Conservation (phyloP, 2,888 invertebrate species). For the Melanostoma scalare region DNA sequence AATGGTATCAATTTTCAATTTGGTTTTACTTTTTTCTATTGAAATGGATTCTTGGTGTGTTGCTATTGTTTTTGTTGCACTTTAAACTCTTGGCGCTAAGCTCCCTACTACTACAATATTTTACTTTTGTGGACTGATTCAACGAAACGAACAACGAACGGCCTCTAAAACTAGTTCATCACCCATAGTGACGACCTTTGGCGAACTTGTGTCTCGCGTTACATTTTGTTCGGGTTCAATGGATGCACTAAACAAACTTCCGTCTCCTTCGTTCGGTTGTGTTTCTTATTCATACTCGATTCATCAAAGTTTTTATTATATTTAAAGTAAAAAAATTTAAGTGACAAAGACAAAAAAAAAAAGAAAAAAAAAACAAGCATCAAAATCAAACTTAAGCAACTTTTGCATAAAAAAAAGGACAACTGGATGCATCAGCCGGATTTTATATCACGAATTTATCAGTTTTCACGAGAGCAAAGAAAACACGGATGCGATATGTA, state of each 20-base stretch:
- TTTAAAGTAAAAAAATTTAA: too few relatives aligned
- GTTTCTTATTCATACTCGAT: constrained; percentile 13
- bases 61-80: constrained; percentile 51
- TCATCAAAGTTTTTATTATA: not conserved
- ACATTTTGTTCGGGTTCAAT: constrained; percentile 35
- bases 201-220: constrained; percentile 58
- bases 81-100: constrained; percentile 29
- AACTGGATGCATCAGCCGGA: constrained; percentile 70
- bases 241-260: constrained; percentile 15
- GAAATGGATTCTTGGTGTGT: constrained; percentile 70
- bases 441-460: constrained; percentile 62
- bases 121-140: not conserved
- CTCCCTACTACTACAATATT: constrained; percentile 32
- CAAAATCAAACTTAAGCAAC: not conserved
- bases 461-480: constrained; percentile 67
- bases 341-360: not conserved
- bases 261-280: not conserved
- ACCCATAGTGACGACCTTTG: constrained; percentile 75
- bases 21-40: constrained; percentile 63
- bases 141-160: constrained; percentile 24
- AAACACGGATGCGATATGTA: constrained; percentile 77
- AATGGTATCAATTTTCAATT: constrained; percentile 75
- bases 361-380: not conserved
- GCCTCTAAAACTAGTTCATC: constrained; percentile 74
- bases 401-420: constrained; percentile 5